These are phyloP conservation scores for Bombylius discolor DNA, from an alignment of 2,888 invertebrate genomes.

Conservation along the genomic window DNA sequence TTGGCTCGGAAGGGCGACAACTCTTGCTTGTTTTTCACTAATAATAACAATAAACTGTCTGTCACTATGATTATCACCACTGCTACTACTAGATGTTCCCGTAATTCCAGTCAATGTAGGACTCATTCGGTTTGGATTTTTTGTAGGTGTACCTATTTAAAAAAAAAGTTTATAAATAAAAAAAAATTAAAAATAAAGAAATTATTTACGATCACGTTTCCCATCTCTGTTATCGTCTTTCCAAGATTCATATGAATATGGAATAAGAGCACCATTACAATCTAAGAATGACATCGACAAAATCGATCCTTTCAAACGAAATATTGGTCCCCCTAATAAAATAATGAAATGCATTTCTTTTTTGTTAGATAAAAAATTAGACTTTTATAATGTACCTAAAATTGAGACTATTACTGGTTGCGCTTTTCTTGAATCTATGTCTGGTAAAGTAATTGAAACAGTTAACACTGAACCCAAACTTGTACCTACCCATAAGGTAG, in stretches of 20 bases:
- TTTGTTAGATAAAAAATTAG: background rate
- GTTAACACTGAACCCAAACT: conserved; percentile 92
- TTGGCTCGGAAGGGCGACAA: conserved; percentile 89
- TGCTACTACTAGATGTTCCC: conserved; percentile 43
- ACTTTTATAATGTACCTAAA: conserved; percentile 45
- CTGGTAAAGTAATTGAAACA: conserved; percentile 72
- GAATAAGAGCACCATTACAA: conserved; percentile 83
- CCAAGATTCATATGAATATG: conserved; percentile 85
- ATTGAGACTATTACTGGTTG: conserved; percentile 82
- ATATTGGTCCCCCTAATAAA: conserved; percentile 78
- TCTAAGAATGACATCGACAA: conserved; percentile 92
- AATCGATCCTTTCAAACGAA: conserved; percentile 91
- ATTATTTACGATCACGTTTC: conserved; percentile 34
- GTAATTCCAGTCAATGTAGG: conserved; percentile 49
- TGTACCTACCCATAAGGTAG: conserved; percentile 96
- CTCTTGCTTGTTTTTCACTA: conserved; percentile 89
- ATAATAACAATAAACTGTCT: conserved; percentile 86
- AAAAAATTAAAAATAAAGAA: background rate
- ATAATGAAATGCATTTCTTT: background rate
- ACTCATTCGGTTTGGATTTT: conserved; percentile 61
- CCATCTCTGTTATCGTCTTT: conserved; percentile 62
- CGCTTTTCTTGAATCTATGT: conserved; percentile 64
- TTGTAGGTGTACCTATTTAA: conserved; percentile 48
- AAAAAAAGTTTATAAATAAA: background rate
- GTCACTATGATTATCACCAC: conserved; percentile 47